Percentiles rank a stretch among this genome's conserved stretches.
phyloP scores from a whole-genome alignment of 53 echinoderm and acorn worm species.

The Apostichopus leukothele region DNA sequence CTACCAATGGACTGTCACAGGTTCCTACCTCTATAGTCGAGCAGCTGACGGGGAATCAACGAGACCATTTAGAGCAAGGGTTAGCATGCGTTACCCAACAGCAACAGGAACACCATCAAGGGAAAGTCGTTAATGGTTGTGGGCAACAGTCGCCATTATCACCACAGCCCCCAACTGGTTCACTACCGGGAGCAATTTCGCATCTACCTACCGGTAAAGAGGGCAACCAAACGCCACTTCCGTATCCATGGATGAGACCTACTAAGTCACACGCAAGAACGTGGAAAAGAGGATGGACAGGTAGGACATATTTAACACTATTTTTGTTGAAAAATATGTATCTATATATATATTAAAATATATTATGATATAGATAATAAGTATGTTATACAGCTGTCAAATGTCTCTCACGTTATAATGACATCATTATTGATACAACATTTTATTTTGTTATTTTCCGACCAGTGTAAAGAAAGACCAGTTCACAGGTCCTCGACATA shows the following conservation, averaged over 20 bases:
- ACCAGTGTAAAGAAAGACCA: too few relatives aligned
- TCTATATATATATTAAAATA: too few relatives aligned
- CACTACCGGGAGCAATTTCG: slow-evolving; percentile 11
- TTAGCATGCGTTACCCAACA: slow-evolving; percentile 22
- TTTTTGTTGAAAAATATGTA: too few relatives aligned
- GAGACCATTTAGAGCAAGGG: slow-evolving; percentile 38
- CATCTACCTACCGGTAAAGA: slow-evolving; percentile 14
- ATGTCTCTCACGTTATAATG: too few relatives aligned
- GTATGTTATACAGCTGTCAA: too few relatives aligned
- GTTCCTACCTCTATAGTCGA: neutral
- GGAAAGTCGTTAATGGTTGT: slow-evolving; percentile 14
- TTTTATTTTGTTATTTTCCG: too few relatives aligned
- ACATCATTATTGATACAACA: too few relatives aligned
- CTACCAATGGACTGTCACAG: slow-evolving; percentile 6
- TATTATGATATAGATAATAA: too few relatives aligned
- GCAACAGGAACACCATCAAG: slow-evolving; percentile 10
- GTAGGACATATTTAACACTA: neutral
- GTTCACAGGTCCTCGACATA: too few relatives aligned
- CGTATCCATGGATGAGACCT: slow-evolving; percentile 39
- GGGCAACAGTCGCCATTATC: slow-evolving; percentile 33
- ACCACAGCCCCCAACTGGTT: slow-evolving; percentile 16
- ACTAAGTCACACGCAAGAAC: slow-evolving; percentile 42
- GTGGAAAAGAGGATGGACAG: slow-evolving; percentile 42
- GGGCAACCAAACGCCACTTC: slow-evolving; percentile 1
- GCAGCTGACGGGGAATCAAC: neutral